These are phyloP conservation scores for Idaea biselata DNA, from an alignment of 2,888 invertebrate genomes.

Conservation along the genomic window DNA sequence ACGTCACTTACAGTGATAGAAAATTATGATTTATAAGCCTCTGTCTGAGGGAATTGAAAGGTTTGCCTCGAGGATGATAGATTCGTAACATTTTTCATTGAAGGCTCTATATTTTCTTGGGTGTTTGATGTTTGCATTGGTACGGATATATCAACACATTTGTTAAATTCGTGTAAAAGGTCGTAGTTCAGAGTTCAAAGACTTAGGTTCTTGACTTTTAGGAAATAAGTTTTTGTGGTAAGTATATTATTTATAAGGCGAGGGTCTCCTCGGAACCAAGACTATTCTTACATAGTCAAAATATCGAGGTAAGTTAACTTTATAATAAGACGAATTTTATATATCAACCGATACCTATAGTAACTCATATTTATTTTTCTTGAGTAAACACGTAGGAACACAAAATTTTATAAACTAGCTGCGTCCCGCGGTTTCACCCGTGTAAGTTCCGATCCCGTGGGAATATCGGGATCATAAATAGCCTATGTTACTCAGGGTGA, in stretches of 20 bases:
- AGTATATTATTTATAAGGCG: neutral
- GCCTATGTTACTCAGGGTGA: too few species aligned
- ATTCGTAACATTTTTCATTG: neutral
- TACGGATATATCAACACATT: neutral
- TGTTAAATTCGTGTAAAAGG: neutral
- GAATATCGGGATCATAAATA: too few species aligned
- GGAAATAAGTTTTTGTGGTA: neutral
- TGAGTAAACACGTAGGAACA: too few species aligned
- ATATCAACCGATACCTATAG: too few species aligned
- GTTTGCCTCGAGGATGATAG: neutral
- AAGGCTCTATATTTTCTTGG: neutral
- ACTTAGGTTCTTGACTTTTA: neutral
- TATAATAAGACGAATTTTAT: too few species aligned
- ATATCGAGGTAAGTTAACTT: too few species aligned
- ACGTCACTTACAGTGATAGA: constrained; percentile 1
- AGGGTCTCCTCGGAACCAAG: too few species aligned
- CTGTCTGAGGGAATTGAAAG: neutral
- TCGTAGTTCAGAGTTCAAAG: neutral
- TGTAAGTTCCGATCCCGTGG: too few species aligned
- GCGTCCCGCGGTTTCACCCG: too few species aligned
- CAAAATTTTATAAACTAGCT: too few species aligned
- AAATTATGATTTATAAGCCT: neutral
- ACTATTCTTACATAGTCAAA: too few species aligned
- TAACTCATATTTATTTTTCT: too few species aligned
- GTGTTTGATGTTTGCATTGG: neutral